A percentile compares a stretch with the other conserved stretches of the same genome.
Conservation (phyloP, 2,797 vertebrate genomes). For the Echeneis naucrates region DNA sequence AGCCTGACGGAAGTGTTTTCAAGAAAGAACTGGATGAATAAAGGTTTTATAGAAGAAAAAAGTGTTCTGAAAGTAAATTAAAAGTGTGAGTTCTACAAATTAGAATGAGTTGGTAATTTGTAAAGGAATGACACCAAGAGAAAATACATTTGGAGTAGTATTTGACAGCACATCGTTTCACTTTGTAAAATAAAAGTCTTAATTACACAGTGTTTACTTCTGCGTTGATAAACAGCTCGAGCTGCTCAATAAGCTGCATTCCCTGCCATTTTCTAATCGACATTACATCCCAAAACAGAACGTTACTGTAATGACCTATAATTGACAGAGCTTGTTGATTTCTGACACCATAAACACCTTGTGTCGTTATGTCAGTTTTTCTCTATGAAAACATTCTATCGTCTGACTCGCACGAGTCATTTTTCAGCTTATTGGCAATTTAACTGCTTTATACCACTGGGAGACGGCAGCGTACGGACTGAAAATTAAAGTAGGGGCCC, state of each 20-base stretch:
- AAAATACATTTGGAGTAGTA: not conserved
- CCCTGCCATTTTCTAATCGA: constrained; percentile 33
- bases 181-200: constrained; percentile 30
- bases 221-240: constrained; percentile 12
- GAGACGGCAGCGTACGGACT: not conserved
- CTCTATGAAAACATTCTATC: constrained; percentile 11
- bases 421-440: constrained; percentile 19
- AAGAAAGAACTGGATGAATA: not conserved
- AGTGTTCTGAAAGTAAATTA: not conserved
- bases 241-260: constrained; percentile 25
- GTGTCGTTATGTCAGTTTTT: constrained; percentile 13
- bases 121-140: not conserved
- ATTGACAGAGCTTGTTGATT: constrained; percentile 28
- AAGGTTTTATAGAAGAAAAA: not conserved
- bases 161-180: constrained; percentile 19
- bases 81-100: too few relatives aligned
- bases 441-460: constrained; percentile 7
- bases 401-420: constrained; percentile 20
- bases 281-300: constrained; percentile 19
- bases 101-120: constrained; percentile 9
- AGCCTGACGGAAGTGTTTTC: not conserved
- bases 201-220: constrained; percentile 34
- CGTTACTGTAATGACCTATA: constrained; percentile 21
- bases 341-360: constrained; percentile 12
- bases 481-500: constrained; percentile 11